Conservation (phyloP, 2,113 vertebrate species). For the Donacobius atricapilla region DNA sequence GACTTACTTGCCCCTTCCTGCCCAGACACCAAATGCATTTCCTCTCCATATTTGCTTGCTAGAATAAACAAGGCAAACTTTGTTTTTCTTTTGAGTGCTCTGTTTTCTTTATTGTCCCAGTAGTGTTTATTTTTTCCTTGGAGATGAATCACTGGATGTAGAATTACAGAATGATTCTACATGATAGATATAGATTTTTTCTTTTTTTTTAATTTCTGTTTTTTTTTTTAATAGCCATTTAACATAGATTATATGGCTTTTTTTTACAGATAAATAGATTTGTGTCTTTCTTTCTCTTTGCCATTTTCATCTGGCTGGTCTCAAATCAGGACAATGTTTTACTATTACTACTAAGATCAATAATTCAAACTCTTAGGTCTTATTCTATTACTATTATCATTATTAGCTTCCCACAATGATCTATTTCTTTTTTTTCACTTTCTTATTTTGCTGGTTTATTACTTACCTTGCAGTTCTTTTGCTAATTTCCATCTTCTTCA, state of each 20-base stretch:
- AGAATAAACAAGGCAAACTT: neutral
- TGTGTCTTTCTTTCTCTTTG: neutral
- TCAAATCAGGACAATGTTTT: neutral
- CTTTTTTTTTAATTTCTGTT: neutral
- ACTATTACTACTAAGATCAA: neutral
- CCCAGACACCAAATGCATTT: neutral
- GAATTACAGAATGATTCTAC: neutral
- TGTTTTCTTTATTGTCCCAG: neutral
- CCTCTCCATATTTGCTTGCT: neutral
- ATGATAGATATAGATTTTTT: neutral
- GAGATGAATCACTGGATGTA: neutral
- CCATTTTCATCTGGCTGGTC: neutral
- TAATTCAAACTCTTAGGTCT: neutral
- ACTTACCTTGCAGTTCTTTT: neutral
- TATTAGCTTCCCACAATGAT: neutral
- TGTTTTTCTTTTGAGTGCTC: neutral
- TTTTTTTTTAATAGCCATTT: neutral
- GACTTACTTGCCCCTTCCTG: neutral
- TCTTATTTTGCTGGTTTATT: neutral
- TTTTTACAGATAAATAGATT: neutral
- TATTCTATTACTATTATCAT: neutral
- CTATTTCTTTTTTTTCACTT: neutral
- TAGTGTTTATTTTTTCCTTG: neutral
- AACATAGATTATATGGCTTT: neutral
- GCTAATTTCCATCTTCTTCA: neutral